Conservation (phyloP, 92 coral and sea anemone species). For the Hydrozoanthus gracilis region DNA sequence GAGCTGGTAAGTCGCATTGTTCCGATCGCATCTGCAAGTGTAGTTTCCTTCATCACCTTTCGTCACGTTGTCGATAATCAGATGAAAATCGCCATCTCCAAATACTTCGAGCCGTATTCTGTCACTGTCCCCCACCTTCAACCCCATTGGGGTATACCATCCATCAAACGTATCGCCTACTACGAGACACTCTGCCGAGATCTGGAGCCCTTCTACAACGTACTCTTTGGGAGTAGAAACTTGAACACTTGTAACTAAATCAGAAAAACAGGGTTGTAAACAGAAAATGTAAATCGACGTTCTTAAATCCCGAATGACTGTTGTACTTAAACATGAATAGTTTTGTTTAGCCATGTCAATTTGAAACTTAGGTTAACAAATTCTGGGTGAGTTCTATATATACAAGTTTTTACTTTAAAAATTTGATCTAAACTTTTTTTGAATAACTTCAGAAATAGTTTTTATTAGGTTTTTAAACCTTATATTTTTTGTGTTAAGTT, state of each 20-base stretch:
- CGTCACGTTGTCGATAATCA: slow-evolving; percentile 7
- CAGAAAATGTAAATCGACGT: too few relatives aligned
- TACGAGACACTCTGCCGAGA: slow-evolving; percentile 5
- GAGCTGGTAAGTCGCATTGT: slow-evolving; percentile 5
- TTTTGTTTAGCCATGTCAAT: too few relatives aligned
- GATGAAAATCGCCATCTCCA: background rate
- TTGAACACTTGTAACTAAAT: background rate
- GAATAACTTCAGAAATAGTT: too few relatives aligned
- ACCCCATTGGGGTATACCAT: slow-evolving; percentile 17
- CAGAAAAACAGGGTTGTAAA: too few relatives aligned
- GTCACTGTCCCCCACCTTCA: background rate
- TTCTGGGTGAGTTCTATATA: too few relatives aligned
- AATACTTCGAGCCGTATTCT: background rate
- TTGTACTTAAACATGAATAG: too few relatives aligned
- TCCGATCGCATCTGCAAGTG: background rate
- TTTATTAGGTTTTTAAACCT: too few relatives aligned
- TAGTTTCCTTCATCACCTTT: slow-evolving; percentile 6
- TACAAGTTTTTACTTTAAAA: too few relatives aligned
- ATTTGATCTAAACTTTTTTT: too few relatives aligned
- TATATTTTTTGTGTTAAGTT: too few relatives aligned
- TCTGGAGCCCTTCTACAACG: background rate
- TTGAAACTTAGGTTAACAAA: too few relatives aligned
- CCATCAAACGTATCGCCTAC: background rate
- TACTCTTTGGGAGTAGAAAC: background rate
- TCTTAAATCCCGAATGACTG: too few relatives aligned